Conservation (phyloP, 2,797 vertebrate species). For the Muscicapa comitata region DNA sequence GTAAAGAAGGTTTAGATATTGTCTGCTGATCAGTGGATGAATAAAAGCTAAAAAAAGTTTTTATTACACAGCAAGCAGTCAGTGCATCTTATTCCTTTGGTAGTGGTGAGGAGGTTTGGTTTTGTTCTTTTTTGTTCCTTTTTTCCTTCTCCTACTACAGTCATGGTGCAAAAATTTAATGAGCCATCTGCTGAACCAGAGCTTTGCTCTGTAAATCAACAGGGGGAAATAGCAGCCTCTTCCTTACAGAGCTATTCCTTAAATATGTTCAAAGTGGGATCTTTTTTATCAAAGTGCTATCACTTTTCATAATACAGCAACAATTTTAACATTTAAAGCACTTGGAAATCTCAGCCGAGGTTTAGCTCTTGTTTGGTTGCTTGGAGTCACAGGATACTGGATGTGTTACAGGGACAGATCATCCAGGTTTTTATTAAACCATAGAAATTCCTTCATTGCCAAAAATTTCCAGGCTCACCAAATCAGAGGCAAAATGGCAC, state of each 20-base stretch:
- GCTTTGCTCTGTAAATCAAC: constrained; percentile 10
- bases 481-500: background rate
- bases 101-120: background rate
- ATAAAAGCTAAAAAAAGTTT: background rate
- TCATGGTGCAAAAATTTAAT: constrained; percentile 33
- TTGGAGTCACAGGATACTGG: background rate
- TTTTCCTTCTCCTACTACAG: background rate
- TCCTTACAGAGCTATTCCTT: background rate
- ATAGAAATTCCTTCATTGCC: background rate
- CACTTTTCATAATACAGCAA: background rate
- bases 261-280: background rate
- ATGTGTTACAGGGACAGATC: background rate
- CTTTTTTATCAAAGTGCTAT: background rate
- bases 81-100: background rate
- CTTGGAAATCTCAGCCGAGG: background rate
- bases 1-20: background rate
- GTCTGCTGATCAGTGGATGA: background rate
- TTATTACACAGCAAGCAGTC: background rate
- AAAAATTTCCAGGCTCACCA: background rate
- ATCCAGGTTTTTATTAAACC: background rate
- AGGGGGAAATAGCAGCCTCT: constrained; percentile 6
- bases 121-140: background rate
- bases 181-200: constrained; percentile 48
- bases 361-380: background rate
- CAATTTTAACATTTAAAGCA: background rate